Conservation (phyloP, 2,113 vertebrate species). For the Hippocampus abdominalis region DNA sequence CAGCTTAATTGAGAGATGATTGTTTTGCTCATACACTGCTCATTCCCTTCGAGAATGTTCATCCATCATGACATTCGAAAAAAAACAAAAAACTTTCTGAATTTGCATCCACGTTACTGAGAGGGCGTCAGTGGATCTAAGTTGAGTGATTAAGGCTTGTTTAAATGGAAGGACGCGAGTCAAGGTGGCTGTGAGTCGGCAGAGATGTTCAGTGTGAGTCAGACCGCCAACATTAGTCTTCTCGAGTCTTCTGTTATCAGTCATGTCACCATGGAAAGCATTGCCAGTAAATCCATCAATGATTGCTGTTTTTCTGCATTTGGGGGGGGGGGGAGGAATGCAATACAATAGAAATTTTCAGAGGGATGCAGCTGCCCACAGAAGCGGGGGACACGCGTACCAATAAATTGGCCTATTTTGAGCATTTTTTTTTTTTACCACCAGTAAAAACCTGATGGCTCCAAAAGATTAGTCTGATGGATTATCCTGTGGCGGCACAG, state of each 20-base stretch:
- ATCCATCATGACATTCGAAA: too few relatives aligned
- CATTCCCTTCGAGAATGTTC: too few relatives aligned
- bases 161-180: constrained; percentile 15
- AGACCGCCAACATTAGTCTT: constrained; percentile 22
- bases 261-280: constrained; percentile 36
- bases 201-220: constrained; percentile 44
- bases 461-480: too few relatives aligned
- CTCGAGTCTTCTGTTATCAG: constrained; percentile 32
- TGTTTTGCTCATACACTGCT: too few relatives aligned
- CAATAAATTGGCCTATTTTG: neutral
- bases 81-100: too few relatives aligned
- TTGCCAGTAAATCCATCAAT: constrained; percentile 43
- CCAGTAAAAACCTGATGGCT: neutral
- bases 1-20: too few relatives aligned
- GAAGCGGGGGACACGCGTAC: too few relatives aligned
- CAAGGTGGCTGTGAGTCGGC: constrained; percentile 48
- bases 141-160: constrained; percentile 11
- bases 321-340: constrained; percentile 20
- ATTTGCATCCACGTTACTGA: constrained; percentile 10
- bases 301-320: constrained; percentile 18
- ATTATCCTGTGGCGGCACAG: neutral
- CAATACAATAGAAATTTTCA: constrained; percentile 27
- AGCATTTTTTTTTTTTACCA: neutral
- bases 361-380: neutral
- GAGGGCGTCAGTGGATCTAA: neutral